phyloP scores from a whole-genome alignment of 2,888 invertebrate genomes.

The Perizoma affinitatum region DNA sequence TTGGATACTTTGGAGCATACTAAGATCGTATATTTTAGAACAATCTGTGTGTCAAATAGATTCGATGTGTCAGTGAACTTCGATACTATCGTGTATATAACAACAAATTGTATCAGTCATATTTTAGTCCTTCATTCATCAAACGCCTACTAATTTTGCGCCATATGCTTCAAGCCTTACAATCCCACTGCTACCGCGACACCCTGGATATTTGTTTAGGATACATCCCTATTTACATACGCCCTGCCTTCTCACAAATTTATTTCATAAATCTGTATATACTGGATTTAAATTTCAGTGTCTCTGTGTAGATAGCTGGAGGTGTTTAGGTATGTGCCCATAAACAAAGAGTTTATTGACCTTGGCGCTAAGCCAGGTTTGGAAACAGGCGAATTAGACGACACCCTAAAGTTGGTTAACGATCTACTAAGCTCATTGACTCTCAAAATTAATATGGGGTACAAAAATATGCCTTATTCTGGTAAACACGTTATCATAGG shows the following conservation, averaged over 20 bases:
- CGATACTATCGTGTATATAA: too few species aligned
- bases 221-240: conserved; percentile 74
- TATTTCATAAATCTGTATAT: conserved; percentile 49
- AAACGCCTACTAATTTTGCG: too few species aligned
- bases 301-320: conserved; percentile 44
- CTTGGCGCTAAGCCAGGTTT: conserved; percentile 75
- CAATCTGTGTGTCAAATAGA: too few species aligned
- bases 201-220: conserved; percentile 79
- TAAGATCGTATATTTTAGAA: too few species aligned
- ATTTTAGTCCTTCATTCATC: too few species aligned
- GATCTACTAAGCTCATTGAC: conserved; percentile 11
- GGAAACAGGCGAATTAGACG: conserved; percentile 62
- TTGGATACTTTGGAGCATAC: too few species aligned
- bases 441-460: not conserved
- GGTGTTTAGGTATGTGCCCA: conserved; percentile 55
- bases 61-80: too few species aligned
- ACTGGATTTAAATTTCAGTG: conserved; percentile 57
- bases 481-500: too few species aligned
- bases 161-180: not conserved
- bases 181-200: conserved; percentile 47
- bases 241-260: conserved; percentile 48
- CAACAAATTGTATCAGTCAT: too few species aligned
- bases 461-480: conserved; percentile 5
- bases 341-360: conserved; percentile 75
- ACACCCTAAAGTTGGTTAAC: conserved; percentile 45